Conservation (phyloP, 35 echinoderm and acorn worm genomes). For the Stichopus chloronotus region DNA sequence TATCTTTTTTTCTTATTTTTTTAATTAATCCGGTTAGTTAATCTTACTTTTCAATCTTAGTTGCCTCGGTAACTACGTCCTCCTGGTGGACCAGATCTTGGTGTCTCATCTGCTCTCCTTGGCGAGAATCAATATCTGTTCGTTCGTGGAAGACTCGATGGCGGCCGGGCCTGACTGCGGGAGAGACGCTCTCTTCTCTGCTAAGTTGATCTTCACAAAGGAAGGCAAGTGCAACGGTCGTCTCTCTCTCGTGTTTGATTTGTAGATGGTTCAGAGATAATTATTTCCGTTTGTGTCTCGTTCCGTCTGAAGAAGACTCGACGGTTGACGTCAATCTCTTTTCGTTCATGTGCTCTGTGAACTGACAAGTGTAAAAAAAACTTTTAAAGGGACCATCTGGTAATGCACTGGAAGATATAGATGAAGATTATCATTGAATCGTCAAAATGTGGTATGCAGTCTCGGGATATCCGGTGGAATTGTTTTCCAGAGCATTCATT, state of each 20-base stretch:
- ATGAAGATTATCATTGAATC: too few species aligned
- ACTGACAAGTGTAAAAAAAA: neutral
- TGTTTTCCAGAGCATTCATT: too few species aligned
- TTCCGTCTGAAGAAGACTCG: neutral
- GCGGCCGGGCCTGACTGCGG: conserved; percentile 49
- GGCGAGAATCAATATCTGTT: conserved; percentile 84
- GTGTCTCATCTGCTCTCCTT: conserved; percentile 81
- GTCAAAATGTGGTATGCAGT: too few species aligned
- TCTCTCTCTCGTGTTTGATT: conserved; percentile 12
- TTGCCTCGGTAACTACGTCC: conserved; percentile 91
- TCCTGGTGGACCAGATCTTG: conserved; percentile 89
- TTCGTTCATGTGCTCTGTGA: neutral
- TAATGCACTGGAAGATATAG: too few species aligned
- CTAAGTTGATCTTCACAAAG: conserved; percentile 80
- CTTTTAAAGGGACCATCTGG: neutral
- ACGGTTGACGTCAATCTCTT: neutral
- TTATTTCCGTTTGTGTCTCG: too few species aligned
- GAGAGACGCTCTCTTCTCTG: conserved; percentile 74
- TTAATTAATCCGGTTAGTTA: neutral
- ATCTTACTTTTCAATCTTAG: conserved; percentile 45
- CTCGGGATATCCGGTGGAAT: too few species aligned
- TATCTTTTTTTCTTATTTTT: neutral
- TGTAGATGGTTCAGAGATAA: neutral
- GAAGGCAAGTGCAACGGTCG: conserved; percentile 63
- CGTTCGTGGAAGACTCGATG: conserved; percentile 85